Evolutionary conservation across 1,140 invertebrate species (phyloP).

Genomic region (Drosophila murphyi): DNA sequence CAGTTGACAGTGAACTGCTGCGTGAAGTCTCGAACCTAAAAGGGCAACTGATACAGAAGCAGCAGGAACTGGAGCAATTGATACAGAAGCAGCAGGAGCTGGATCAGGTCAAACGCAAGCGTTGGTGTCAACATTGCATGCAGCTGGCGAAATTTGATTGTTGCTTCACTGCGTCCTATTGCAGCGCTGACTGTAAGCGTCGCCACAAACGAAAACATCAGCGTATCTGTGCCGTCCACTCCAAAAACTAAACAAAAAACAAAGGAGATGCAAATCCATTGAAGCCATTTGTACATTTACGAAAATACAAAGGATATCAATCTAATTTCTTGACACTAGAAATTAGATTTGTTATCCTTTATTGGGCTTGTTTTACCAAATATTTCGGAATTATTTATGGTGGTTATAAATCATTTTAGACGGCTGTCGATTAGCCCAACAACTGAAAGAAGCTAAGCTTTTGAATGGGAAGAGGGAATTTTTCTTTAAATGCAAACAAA

Average conservation of each 20-base stretch:
- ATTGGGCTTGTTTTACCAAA: too few species aligned
- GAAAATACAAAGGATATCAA: background rate
- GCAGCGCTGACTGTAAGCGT: conserved; percentile 92
- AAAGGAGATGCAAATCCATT: background rate
- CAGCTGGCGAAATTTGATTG: conserved; percentile 95
- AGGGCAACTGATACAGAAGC: conserved; percentile 87
- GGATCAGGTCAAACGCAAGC: conserved; percentile 42
- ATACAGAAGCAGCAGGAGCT: conserved; percentile 22
- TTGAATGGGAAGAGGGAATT: background rate
- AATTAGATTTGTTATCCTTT: background rate
- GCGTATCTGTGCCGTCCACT: conserved; percentile 6
- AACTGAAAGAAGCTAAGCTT: too few species aligned
- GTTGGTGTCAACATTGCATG: conserved; percentile 93
- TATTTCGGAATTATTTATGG: too few species aligned
- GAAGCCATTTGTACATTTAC: too few species aligned
- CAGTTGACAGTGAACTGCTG: conserved; percentile 84
- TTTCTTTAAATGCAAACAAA: background rate
- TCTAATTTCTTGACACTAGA: too few species aligned
- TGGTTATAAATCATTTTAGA: too few species aligned
- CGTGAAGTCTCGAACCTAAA: conserved; percentile 92
- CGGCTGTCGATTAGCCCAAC: too few species aligned
- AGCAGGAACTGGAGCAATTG: conserved; percentile 86
- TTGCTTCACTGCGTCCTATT: conserved; percentile 96
- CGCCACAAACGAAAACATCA: conserved; percentile 76
- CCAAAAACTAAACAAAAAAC: background rate